A percentile compares a stretch with the other conserved stretches of the same genome.
Conservation (phyloP, 2,797 vertebrate species). For the Sphaeramia orbicularis region DNA sequence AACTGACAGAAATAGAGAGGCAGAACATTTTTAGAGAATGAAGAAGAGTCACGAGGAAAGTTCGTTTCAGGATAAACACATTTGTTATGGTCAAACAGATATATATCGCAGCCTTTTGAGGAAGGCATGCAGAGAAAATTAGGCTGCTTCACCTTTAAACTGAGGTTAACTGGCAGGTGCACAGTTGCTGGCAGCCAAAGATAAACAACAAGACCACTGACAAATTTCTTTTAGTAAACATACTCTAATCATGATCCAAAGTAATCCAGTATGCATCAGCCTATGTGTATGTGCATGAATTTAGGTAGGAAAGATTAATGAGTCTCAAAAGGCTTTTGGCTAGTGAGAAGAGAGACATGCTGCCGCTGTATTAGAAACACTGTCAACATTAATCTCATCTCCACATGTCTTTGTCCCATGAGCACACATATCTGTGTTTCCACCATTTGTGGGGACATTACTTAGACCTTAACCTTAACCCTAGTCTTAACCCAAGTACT, state of each 20-base stretch:
- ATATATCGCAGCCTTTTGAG: constrained; percentile 17
- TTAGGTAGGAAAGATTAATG: constrained; percentile 43
- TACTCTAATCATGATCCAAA: constrained; percentile 25
- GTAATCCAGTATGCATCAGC: constrained; percentile 25
- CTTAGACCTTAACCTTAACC: too few species aligned
- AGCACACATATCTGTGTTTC: constrained; percentile 1
- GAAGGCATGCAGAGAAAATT: constrained; percentile 38
- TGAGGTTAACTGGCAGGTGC: constrained; percentile 55
- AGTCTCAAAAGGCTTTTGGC: constrained; percentile 38
- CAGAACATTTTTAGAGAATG: constrained; percentile 7
- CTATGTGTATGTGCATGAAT: constrained; percentile 6
- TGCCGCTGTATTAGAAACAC: constrained; percentile 45
- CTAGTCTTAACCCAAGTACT: too few species aligned
- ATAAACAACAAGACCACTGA: constrained; percentile 56
- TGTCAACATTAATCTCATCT: constrained; percentile 61
- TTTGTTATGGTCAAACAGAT: constrained; percentile 43
- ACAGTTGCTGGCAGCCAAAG: constrained; percentile 16
- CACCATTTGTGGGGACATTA: too few species aligned
- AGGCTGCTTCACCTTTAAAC: constrained; percentile 45
- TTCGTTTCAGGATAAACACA: constrained; percentile 32
- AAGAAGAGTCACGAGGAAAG: constrained; percentile 33
- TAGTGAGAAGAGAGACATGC: constrained; percentile 32
- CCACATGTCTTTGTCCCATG: constrained; percentile 4
- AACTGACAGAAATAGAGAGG: constrained; percentile 22
- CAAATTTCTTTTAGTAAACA: constrained; percentile 48